Evolutionary conservation across 2,888 invertebrate species (phyloP).

Genomic region (Epirrhoe tristata): DNA sequence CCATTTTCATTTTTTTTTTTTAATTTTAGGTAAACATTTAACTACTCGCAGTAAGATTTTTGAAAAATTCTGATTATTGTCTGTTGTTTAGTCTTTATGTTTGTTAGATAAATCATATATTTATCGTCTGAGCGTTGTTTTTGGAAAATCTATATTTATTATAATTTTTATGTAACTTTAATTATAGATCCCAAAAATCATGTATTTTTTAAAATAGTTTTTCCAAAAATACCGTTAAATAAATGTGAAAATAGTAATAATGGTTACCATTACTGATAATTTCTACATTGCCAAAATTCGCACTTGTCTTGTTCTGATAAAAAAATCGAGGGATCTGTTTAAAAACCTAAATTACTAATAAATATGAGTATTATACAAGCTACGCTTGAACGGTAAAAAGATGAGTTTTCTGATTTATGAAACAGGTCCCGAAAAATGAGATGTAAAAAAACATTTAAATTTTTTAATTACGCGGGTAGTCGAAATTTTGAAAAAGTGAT

Average conservation of each 20-base stretch:
- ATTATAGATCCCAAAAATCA: neutral
- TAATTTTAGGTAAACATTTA: slow-evolving; percentile 33
- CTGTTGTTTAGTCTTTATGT: slow-evolving; percentile 48
- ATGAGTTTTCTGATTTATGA: slow-evolving; percentile 7
- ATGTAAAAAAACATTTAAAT: neutral
- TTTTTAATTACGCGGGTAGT: slow-evolving; percentile 34
- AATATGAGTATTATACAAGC: neutral
- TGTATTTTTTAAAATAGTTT: slow-evolving; percentile 10
- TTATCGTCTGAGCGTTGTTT: slow-evolving; percentile 34
- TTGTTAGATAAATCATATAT: slow-evolving; percentile 42
- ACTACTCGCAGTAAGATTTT: slow-evolving; percentile 42
- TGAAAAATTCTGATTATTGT: slow-evolving; percentile 46
- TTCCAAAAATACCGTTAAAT: slow-evolving; percentile 22
- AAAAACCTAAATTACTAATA: neutral
- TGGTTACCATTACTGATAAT: slow-evolving; percentile 38
- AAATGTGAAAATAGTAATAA: slow-evolving; percentile 34
- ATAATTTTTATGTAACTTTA: neutral
- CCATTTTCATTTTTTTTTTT: slow-evolving; percentile 43
- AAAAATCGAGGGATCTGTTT: neutral
- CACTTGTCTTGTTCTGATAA: slow-evolving; percentile 15
- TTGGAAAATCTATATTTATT: slow-evolving; percentile 24
- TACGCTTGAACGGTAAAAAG: neutral
- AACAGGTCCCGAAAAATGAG: slow-evolving; percentile 12
- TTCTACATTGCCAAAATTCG: slow-evolving; percentile 44
- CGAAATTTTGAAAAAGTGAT: slow-evolving; percentile 64